phyloP scores from a whole-genome alignment of 1,140 invertebrate species.

The Magallana gigas region DNA sequence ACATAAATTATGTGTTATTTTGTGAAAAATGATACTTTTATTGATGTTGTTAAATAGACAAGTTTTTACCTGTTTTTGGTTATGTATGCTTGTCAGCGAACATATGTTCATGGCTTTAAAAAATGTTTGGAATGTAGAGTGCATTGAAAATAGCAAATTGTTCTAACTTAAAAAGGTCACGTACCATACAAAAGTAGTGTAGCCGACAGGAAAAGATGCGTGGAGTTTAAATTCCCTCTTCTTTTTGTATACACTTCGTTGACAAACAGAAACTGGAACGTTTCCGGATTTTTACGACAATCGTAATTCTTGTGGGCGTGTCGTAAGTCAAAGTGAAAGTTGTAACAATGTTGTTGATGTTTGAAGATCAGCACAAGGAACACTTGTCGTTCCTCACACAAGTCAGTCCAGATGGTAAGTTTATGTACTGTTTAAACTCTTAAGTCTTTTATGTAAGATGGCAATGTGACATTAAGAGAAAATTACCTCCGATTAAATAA shows the following conservation, averaged over 20 bases:
- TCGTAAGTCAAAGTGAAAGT: background rate
- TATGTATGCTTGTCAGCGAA: background rate
- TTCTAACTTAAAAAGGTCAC: background rate
- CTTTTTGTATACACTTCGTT: slow-evolving; percentile 23
- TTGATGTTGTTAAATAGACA: background rate
- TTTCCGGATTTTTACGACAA: slow-evolving; percentile 12
- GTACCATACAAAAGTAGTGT: background rate
- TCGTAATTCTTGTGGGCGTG: background rate
- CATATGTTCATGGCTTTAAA: background rate
- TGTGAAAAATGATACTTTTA: slow-evolving; percentile 24
- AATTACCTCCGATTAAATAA: no score
- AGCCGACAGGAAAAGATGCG: background rate
- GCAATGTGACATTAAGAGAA: no score
- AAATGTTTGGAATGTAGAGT: background rate
- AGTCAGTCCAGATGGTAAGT: slow-evolving; percentile 50
- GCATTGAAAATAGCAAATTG: background rate
- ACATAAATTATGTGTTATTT: background rate
- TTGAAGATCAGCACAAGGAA: slow-evolving; percentile 71
- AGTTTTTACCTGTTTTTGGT: slow-evolving; percentile 6
- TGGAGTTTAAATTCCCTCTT: slow-evolving; percentile 27
- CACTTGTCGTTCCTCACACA: slow-evolving; percentile 65
- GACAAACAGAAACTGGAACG: slow-evolving; percentile 30
- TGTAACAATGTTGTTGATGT: slow-evolving; percentile 66
- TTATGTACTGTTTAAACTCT: background rate
- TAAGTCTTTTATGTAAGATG: no score